Conservation (phyloP, 2,113 vertebrate genomes). For the Rhodinocichla rosea region DNA sequence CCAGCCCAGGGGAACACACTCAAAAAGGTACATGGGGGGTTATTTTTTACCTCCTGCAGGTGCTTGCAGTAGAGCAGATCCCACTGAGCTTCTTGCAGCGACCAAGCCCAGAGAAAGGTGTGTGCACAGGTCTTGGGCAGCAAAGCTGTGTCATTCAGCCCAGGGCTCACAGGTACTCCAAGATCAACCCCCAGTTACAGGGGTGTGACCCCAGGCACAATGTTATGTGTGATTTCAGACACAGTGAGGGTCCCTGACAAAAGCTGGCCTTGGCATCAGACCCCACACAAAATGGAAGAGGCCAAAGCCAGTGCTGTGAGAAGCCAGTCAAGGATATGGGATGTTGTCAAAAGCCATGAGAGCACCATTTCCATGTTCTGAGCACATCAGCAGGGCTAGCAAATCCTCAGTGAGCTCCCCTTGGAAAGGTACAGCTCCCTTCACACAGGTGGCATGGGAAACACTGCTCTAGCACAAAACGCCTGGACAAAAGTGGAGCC, state of each 20-base stretch:
- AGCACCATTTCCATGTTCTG: background rate
- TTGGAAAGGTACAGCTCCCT: background rate
- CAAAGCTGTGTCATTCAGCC: accelerated
- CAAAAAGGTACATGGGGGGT: background rate
- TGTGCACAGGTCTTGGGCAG: background rate
- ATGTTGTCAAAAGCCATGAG: background rate
- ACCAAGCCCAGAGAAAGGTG: background rate
- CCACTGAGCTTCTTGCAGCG: background rate
- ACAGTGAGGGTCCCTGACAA: background rate
- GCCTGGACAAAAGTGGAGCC: background rate
- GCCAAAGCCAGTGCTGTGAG: background rate
- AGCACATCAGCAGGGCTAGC: background rate
- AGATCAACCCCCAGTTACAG: no score
- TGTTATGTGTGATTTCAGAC: background rate
- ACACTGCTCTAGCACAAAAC: background rate
- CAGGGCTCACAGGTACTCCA: background rate
- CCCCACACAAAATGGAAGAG: background rate
- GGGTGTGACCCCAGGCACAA: background rate
- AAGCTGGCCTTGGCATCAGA: background rate
- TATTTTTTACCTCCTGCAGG: background rate
- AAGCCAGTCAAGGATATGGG: background rate
- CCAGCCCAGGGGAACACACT: background rate
- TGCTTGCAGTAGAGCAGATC: background rate
- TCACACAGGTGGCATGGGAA: background rate
- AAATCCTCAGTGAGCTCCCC: background rate